phyloP scores from a whole-genome alignment of 2,888 invertebrate species.

The Entomobrya multifasciata region DNA sequence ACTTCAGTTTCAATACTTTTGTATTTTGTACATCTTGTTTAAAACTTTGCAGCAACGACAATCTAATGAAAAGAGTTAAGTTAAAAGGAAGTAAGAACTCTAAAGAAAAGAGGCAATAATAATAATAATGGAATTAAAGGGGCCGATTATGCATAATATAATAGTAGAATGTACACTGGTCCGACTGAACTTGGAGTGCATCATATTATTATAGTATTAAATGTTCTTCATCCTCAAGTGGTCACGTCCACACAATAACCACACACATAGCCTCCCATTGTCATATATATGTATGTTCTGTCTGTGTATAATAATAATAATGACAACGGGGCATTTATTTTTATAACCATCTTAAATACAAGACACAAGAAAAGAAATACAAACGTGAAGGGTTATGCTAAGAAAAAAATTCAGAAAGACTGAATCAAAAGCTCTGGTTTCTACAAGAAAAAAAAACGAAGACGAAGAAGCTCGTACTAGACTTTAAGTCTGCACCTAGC shows the following conservation, averaged over 20 bases:
- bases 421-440: constrained; percentile 27
- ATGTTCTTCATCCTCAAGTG: constrained; percentile 70
- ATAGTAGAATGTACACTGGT: too few relatives aligned
- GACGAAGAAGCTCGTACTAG: neutral
- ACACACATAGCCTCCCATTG: constrained; percentile 68
- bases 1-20: too few relatives aligned
- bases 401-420: constrained; percentile 6
- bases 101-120: constrained; percentile 11
- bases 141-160: constrained; percentile 63
- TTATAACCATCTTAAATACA: constrained; percentile 45
- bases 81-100: constrained; percentile 22
- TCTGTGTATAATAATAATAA: constrained; percentile 66
- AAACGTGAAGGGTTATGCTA: constrained; percentile 29
- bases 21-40: too few relatives aligned
- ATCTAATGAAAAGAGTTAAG: neutral
- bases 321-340: constrained; percentile 48
- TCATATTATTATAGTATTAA: constrained; percentile 53
- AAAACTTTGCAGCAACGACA: too few relatives aligned
- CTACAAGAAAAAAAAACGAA: constrained; percentile 30
- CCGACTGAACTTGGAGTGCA: constrained; percentile 39
- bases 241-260: constrained; percentile 72
- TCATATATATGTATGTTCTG: constrained; percentile 63
- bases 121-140: constrained; percentile 61
- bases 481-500: neutral
- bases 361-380: neutral